These are phyloP conservation scores for Petaurus breviceps DNA, from an alignment of 2,113 vertebrate species.

Conservation along the genomic window DNA sequence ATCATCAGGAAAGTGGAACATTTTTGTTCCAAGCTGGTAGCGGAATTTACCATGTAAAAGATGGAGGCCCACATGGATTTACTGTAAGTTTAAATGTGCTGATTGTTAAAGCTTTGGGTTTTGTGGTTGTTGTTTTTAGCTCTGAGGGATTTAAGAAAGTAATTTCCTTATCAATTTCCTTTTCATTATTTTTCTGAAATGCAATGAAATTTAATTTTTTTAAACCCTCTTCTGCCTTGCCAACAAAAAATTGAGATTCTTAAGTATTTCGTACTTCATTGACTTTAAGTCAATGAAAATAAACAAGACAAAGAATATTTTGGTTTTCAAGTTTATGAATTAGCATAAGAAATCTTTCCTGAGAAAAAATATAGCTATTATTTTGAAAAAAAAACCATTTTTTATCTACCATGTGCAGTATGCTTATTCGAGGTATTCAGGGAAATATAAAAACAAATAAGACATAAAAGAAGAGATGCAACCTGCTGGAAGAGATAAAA, in stretches of 20 bases:
- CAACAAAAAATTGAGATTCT: constrained; percentile 18
- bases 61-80: constrained; percentile 88
- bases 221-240: neutral
- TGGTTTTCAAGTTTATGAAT: constrained; percentile 37
- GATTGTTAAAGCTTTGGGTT: constrained; percentile 42
- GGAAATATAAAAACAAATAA: neutral
- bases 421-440: neutral
- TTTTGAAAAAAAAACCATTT: neutral
- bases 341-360: constrained; percentile 4
- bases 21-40: constrained; percentile 87
- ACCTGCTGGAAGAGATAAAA: neutral
- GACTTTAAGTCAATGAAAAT: constrained; percentile 17
- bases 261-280: neutral
- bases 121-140: constrained; percentile 15
- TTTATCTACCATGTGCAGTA: neutral
- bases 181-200: neutral
- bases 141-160: neutral
- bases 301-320: constrained; percentile 19
- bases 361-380: neutral
- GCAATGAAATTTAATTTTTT: neutral
- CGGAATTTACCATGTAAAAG: constrained; percentile 87
- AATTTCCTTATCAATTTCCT: neutral
- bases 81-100: constrained; percentile 82
- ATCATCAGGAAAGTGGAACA: constrained; percentile 87
- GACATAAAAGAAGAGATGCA: neutral